Evolutionary conservation across 1,140 invertebrate genomes (phyloP).

Genomic region (Zaprionus inermis): DNA sequence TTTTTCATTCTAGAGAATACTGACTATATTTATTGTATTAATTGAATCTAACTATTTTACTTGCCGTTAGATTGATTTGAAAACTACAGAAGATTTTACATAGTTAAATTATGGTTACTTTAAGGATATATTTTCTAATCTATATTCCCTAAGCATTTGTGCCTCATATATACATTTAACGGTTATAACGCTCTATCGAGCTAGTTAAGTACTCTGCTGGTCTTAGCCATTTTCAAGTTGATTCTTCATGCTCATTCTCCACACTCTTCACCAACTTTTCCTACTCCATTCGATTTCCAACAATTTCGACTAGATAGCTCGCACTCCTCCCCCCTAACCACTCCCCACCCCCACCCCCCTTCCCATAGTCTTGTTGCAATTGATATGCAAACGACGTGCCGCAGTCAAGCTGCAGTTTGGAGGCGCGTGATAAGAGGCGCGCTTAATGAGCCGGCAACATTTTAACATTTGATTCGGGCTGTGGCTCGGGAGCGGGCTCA

Average conservation of each 20-base stretch:
- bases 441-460: slow-evolving; percentile 49
- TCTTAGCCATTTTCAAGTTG: neutral
- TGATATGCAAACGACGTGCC: slow-evolving; percentile 39
- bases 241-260: neutral
- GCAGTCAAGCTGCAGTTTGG: slow-evolving; percentile 11
- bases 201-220: neutral
- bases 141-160: neutral
- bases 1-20: no score
- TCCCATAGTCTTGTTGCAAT: slow-evolving; percentile 4
- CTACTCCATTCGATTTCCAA: neutral
- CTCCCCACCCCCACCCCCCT: no score
- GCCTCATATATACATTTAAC: neutral
- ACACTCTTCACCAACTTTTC: neutral
- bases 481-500: neutral
- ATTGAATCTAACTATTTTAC: no score
- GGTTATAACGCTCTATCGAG: neutral
- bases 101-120: no score
- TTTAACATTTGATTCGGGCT: slow-evolving; percentile 14
- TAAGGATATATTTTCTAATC: neutral
- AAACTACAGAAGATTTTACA: no score
- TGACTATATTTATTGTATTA: no score
- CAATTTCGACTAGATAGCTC: slow-evolving; percentile 2
- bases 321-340: neutral
- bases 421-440: slow-evolving; percentile 26
- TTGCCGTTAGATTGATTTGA: no score